A percentile compares a stretch with the other conserved stretches of the same genome.
Evolutionary conservation across 2,888 invertebrate genomes (phyloP).

Genomic region (Maniola hyperantus): DNA sequence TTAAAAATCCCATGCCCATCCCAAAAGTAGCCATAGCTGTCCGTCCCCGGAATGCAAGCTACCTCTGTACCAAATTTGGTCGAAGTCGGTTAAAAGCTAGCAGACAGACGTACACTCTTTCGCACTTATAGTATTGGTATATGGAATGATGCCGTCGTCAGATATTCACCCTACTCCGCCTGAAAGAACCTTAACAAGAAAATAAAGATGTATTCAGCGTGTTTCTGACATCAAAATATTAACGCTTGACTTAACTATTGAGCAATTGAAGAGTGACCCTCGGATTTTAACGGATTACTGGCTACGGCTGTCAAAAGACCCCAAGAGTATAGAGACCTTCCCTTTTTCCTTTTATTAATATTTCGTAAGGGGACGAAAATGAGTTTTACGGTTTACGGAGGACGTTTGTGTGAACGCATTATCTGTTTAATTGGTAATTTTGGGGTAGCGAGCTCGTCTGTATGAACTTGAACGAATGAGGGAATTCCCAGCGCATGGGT

Average conservation of each 20-base stretch:
- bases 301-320: slow-evolving; percentile 63
- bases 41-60: too few relatives aligned
- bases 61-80: too few relatives aligned
- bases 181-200: not conserved
- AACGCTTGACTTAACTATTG: slow-evolving; percentile 54
- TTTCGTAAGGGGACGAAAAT: slow-evolving; percentile 62
- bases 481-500: not conserved
- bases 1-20: too few relatives aligned
- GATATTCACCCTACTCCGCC: too few relatives aligned
- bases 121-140: too few relatives aligned
- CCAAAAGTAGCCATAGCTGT: too few relatives aligned
- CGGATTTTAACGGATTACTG: slow-evolving; percentile 71
- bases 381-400: slow-evolving; percentile 61
- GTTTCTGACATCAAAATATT: slow-evolving; percentile 44
- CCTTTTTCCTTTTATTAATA: slow-evolving; percentile 53
- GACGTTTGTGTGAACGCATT: slow-evolving; percentile 50
- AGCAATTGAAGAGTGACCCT: slow-evolving; percentile 66
- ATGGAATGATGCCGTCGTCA: too few relatives aligned
- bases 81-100: too few relatives aligned
- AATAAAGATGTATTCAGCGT: slow-evolving; percentile 6
- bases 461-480: slow-evolving; percentile 3
- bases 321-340: slow-evolving; percentile 37
- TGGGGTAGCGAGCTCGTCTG: slow-evolving; percentile 31
- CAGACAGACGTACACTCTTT: too few relatives aligned
- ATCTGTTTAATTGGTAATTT: slow-evolving; percentile 43